Conservation (phyloP, 1,140 invertebrate genomes). For the Heliconius congener region DNA sequence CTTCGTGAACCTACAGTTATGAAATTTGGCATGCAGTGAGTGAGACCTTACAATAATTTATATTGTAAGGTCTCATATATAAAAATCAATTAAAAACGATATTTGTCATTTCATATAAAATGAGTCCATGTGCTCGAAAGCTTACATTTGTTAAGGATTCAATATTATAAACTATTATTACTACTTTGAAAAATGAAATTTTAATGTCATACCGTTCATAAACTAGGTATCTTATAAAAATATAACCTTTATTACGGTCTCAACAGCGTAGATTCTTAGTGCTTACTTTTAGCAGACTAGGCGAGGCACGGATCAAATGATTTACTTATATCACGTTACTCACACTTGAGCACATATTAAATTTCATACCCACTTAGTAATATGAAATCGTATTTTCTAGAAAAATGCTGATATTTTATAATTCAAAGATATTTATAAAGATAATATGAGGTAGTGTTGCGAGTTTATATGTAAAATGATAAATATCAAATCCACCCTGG, state of each 20-base stretch:
- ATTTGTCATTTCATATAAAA: too few species aligned
- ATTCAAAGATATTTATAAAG: not conserved
- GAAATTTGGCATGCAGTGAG: too few species aligned
- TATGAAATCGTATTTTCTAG: not conserved
- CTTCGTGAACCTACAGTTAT: too few species aligned
- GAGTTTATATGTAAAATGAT: not conserved
- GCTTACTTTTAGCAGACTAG: slow-evolving; percentile 10
- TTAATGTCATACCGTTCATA: not conserved
- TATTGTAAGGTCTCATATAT: too few species aligned
- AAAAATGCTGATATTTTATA: slow-evolving; percentile 1
- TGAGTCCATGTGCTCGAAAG: too few species aligned
- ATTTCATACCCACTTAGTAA: slow-evolving; percentile 14
- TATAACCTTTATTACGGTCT: slow-evolving; percentile 1
- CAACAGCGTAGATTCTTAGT: not conserved
- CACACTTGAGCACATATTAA: slow-evolving; percentile 18
- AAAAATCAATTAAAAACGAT: too few species aligned
- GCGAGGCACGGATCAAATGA: slow-evolving; percentile 18
- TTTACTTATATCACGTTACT: slow-evolving; percentile 26
- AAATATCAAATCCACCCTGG: too few species aligned
- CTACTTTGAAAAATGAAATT: not conserved
- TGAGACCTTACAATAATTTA: too few species aligned
- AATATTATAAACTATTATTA: not conserved
- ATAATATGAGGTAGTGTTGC: not conserved
- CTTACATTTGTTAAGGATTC: too few species aligned
- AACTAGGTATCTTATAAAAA: not conserved